These are phyloP conservation scores for Eidolon dupreanum DNA, from an alignment of 2,797 vertebrate genomes.

Conservation along the genomic window DNA sequence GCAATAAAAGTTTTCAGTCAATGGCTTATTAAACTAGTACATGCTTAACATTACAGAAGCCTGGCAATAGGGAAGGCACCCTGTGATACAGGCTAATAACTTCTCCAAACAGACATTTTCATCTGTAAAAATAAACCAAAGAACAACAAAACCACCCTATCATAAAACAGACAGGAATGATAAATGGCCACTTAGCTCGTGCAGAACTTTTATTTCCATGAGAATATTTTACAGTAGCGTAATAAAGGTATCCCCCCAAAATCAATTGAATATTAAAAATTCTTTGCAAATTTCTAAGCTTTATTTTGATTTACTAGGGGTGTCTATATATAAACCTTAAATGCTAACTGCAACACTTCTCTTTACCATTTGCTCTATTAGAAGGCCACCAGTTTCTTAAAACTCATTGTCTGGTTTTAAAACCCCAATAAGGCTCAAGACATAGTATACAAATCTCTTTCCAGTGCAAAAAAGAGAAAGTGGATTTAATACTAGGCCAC, in stretches of 20 bases:
- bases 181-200: not conserved
- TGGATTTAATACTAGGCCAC: conserved; percentile 22
- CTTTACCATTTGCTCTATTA: not conserved
- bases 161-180: not conserved
- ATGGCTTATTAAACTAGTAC: not conserved
- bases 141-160: not conserved
- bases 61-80: not conserved
- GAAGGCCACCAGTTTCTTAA: not conserved
- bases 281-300: not conserved
- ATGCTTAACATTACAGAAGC: not conserved
- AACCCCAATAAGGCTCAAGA: not conserved
- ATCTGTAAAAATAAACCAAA: not conserved
- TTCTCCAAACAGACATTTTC: not conserved
- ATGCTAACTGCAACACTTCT: not conserved
- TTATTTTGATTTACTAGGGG: not conserved
- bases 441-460: not conserved
- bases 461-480: not conserved
- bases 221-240: not conserved
- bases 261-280: not conserved
- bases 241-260: not conserved
- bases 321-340: not conserved
- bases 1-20: not conserved
- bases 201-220: not conserved
- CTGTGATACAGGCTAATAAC: not conserved
- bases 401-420: not conserved